These are phyloP conservation scores for Alca torda DNA, from an alignment of 2,797 vertebrate genomes.

Conservation along the genomic window DNA sequence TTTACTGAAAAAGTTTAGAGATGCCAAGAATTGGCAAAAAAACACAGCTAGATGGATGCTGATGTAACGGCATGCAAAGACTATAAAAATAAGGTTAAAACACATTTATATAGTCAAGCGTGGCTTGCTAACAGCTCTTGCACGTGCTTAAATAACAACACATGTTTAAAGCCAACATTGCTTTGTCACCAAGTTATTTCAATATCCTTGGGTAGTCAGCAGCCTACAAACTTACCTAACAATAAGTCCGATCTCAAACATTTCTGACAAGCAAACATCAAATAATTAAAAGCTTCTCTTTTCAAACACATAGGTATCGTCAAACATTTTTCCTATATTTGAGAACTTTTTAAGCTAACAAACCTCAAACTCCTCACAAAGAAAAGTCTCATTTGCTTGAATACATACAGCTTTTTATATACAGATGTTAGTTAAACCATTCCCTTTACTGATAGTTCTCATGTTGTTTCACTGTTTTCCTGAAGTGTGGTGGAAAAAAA, in stretches of 20 bases:
- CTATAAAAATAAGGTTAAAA: neutral
- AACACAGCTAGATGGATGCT: neutral
- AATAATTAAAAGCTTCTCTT: neutral
- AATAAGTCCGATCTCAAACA: neutral
- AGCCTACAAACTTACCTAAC: neutral
- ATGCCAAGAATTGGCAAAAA: neutral
- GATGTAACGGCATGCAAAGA: neutral
- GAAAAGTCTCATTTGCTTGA: neutral
- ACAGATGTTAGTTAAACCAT: neutral
- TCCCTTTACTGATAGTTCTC: neutral
- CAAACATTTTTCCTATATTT: neutral
- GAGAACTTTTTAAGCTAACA: neutral
- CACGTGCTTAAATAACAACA: neutral
- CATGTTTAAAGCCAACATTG: neutral
- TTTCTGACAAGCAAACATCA: neutral
- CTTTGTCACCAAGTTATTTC: neutral
- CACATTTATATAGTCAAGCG: neutral
- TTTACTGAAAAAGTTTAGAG: neutral
- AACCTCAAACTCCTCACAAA: neutral
- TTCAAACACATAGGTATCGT: neutral
- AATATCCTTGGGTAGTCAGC: neutral
- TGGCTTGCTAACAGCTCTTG: neutral
- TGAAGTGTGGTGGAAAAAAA: neutral
- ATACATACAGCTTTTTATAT: neutral
- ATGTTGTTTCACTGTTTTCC: neutral